Evolutionary conservation across 2,888 invertebrate species (phyloP), one percentile per base, ranked within the genome.

Genomic region (Drosophila subquinaria): DNA sequence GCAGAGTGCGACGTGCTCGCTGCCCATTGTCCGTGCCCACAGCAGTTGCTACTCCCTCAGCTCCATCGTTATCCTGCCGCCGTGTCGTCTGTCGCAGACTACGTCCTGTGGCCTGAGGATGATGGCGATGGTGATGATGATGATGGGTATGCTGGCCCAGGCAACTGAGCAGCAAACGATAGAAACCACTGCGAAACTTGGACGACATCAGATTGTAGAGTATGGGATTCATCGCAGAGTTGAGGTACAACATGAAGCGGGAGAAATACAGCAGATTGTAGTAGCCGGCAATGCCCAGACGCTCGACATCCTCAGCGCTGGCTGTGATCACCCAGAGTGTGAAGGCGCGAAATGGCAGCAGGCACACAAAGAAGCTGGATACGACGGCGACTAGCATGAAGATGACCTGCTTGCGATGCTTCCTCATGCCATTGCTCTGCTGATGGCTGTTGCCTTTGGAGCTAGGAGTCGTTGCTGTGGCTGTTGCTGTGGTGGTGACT

Each of bases 131-230:
- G 1, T 33, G 33, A 5, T 73, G 85, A 62, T 82, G 82, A 55
- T 82, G 89, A 52, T 76, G 76, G 1, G 73, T 38, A 11, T 80
- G 67, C 56, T 66, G 78, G 1, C 87, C 89, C n/a, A 81, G 72
- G 33, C 91, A 91, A 17, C 89, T 90, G 4, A 94, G 94, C 73
- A 96, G 94, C 53, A 96, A 92, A 85, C 95, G 95, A 60, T 96
- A 94, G 82, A 97, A 97, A 4, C 97, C 97, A 56, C 95, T 95
- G 9, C 98, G 95, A 93, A 98, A 98, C 92, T 97, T 98, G 1
- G 97, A 96, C 67, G 97, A 97, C 96, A 98, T 97, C 62, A 98
- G 94, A 92, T 97, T 98, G 93, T 98, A 98, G 57, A 98, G 93
- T 87, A 98, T 96, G 11, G 98, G 98, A 94, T 98, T 98, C 62